Evolutionary conservation across 2,888 invertebrate genomes (phyloP).

Genomic region (Clitarchus hookeri): DNA sequence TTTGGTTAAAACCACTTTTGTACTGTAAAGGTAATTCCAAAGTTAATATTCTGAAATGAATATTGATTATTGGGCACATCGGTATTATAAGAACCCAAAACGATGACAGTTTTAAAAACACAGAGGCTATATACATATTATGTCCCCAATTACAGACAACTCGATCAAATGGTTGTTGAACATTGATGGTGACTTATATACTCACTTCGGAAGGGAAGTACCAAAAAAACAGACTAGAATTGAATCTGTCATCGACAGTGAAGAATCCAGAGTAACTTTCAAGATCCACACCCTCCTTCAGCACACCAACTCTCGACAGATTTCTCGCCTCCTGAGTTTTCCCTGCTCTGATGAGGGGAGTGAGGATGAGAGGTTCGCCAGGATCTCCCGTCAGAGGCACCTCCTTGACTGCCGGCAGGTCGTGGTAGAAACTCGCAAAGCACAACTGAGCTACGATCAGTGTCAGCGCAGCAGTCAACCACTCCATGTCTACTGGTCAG

Average conservation of each 20-base stretch:
- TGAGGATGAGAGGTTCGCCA: not conserved
- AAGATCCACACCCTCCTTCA: not conserved
- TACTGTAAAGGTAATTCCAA: too few relatives aligned
- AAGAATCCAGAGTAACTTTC: constrained; percentile 23
- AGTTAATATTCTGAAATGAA: too few relatives aligned
- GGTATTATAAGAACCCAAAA: too few relatives aligned
- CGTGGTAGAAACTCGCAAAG: not conserved
- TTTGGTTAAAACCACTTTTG: too few relatives aligned
- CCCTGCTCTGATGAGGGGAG: constrained; percentile 14
- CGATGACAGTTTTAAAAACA: too few relatives aligned
- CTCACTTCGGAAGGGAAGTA: constrained; percentile 18
- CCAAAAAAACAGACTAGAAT: constrained; percentile 24
- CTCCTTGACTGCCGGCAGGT: not conserved
- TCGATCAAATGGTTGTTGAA: too few relatives aligned
- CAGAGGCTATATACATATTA: too few relatives aligned
- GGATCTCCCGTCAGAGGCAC: not conserved
- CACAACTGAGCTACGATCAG: not conserved
- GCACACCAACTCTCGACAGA: not conserved
- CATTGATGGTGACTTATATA: not conserved
- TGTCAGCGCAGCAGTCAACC: not conserved
- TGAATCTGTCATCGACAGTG: constrained; percentile 15
- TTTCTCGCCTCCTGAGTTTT: not conserved
- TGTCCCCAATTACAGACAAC: too few relatives aligned
- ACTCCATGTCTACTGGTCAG: not conserved
- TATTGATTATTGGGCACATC: too few relatives aligned